These are phyloP conservation scores for Masnerella sp. DNA, from an alignment of 2,888 invertebrate species.

Conservation along the genomic window DNA sequence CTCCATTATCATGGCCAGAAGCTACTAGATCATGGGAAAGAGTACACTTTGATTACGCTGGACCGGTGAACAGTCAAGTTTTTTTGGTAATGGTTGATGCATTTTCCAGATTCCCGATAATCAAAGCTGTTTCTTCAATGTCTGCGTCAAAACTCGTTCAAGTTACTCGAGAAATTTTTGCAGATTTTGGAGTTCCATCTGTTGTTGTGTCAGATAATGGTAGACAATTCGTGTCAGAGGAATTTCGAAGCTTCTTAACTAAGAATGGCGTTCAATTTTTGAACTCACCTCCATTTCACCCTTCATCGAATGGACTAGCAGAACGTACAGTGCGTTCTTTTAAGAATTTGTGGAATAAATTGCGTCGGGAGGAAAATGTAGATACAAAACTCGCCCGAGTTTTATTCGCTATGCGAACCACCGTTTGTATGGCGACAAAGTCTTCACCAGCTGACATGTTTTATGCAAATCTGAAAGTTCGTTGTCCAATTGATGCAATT, in stretches of 20 bases:
- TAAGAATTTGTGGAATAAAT: background rate
- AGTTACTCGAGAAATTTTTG: background rate
- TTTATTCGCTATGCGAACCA: conserved; percentile 3
- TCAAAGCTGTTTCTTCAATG: conserved; percentile 17
- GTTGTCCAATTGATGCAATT: background rate
- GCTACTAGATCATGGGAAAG: conserved; percentile 14
- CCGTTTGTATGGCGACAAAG: background rate
- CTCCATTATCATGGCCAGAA: conserved; percentile 17
- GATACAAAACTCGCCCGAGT: conserved; percentile 1
- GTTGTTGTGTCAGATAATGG: conserved; percentile 18
- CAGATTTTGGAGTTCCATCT: conserved; percentile 2
- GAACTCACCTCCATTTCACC: conserved; percentile 15
- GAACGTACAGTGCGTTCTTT: conserved; percentile 3
- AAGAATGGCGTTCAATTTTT: conserved; percentile 3
- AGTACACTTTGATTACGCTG: conserved; percentile 19
- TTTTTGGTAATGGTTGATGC: conserved; percentile 21
- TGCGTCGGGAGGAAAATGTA: background rate
- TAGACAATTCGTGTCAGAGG: conserved; percentile 4
- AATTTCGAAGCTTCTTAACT: background rate
- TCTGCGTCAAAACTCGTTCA: background rate
- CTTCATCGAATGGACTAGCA: conserved; percentile 1
- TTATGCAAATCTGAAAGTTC: background rate
- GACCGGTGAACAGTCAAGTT: conserved; percentile 11
- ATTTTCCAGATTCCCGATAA: conserved; percentile 15
- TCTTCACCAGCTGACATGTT: background rate